These are phyloP conservation scores for Ryuthela nishihirai DNA, from an alignment of 2,888 invertebrate species.

Conservation along the genomic window DNA sequence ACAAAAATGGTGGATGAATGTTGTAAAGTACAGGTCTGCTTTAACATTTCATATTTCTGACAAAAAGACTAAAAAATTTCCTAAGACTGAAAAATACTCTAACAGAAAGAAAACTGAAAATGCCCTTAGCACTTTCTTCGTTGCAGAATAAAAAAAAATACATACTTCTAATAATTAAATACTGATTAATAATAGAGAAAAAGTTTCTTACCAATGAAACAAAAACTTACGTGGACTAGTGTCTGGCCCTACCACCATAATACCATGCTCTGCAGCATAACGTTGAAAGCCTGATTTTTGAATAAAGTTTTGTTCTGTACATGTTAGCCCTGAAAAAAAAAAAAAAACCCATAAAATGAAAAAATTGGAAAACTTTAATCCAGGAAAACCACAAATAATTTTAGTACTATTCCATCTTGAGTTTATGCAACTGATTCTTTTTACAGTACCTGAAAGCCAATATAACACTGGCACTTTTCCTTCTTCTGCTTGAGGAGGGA, in stretches of 20 bases:
- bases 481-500: conserved; percentile 70
- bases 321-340: conserved; percentile 63
- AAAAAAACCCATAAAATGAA: too few relatives aligned
- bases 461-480: conserved; percentile 72
- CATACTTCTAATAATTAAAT: not conserved
- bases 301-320: conserved; percentile 93
- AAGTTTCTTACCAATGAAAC: not conserved
- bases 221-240: conserved; percentile 71
- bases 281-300: conserved; percentile 92
- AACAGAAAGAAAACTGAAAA: too few relatives aligned
- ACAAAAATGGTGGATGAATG: too few relatives aligned
- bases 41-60: too few relatives aligned
- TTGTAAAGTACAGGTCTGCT: too few relatives aligned
- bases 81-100: too few relatives aligned
- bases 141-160: not conserved
- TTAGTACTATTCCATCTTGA: conserved; percentile 6
- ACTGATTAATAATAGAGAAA: not conserved
- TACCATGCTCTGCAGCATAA: conserved; percentile 77
- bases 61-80: too few relatives aligned
- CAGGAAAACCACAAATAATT: not conserved
- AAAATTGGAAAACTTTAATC: conserved; percentile 1
- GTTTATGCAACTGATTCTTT: too few relatives aligned
- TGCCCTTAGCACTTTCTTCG: not conserved
- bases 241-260: conserved; percentile 89
- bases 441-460: conserved; percentile 67